A percentile compares a stretch with the other conserved stretches of the same genome.
Conservation (phyloP, 2,888 invertebrate genomes). For the Craniophora ligustri region DNA sequence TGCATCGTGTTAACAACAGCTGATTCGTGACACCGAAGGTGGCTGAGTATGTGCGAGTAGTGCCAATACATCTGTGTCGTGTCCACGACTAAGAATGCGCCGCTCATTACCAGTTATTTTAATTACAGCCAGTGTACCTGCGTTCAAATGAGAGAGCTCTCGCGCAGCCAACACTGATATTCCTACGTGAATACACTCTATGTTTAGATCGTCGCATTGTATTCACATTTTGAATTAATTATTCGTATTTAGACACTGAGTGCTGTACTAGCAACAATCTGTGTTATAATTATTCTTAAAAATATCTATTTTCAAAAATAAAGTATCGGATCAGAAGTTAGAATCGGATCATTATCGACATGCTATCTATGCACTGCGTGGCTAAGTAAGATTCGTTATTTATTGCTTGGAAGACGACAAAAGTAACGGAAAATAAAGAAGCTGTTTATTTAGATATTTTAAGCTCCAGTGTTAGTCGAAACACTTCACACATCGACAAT, state of each 20-base stretch:
- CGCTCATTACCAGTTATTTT: conserved; percentile 79
- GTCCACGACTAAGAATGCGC: conserved; percentile 69
- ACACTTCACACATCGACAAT: too few species aligned
- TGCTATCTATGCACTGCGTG: too few species aligned
- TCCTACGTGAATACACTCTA: conserved; percentile 49
- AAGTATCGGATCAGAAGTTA: too few species aligned
- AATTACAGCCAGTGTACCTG: conserved; percentile 66
- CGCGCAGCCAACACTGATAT: conserved; percentile 45
- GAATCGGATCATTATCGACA: too few species aligned
- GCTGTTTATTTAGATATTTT: too few species aligned
- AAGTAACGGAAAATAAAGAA: too few species aligned
- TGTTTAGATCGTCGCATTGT: conserved; percentile 47
- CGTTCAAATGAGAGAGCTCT: conserved; percentile 46
- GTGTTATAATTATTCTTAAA: too few species aligned
- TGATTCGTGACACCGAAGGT: conserved; percentile 44
- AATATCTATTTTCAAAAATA: too few species aligned
- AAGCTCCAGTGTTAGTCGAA: too few species aligned
- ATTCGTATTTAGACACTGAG: conserved; percentile 39
- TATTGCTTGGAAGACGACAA: too few species aligned
- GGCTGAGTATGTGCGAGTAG: conserved; percentile 45
- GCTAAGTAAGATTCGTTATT: too few species aligned
- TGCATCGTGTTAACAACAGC: conserved; percentile 36
- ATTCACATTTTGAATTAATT: conserved; percentile 45
- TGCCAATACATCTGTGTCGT: conserved; percentile 64
- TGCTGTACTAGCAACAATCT: too few species aligned